Evolutionary conservation across 2,888 invertebrate species (phyloP).

Genomic region (Parnassius glacialis): DNA sequence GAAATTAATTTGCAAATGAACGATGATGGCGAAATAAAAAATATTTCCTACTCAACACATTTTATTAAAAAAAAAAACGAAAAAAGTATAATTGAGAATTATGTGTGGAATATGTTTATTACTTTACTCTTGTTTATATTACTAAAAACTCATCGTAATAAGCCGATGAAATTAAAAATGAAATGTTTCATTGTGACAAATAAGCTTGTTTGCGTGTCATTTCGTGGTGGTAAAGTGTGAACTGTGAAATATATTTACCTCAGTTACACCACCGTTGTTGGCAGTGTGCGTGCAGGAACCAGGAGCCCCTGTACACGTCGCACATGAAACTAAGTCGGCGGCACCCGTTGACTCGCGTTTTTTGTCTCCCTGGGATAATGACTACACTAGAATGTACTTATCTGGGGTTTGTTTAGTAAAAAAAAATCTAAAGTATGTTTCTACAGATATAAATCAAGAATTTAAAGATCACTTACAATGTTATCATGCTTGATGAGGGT

Average conservation of each 20-base stretch:
- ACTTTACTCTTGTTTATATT: not conserved
- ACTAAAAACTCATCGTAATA: slow-evolving; percentile 18
- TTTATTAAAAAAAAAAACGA: slow-evolving; percentile 1
- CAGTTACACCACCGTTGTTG: slow-evolving; percentile 92
- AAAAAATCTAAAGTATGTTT: too few relatives aligned
- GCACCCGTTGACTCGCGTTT: slow-evolving; percentile 89
- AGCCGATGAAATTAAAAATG: slow-evolving; percentile 32
- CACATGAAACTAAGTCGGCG: slow-evolving; percentile 92
- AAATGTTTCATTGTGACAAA: slow-evolving; percentile 26
- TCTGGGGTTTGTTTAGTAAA: slow-evolving; percentile 15
- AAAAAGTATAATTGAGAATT: slow-evolving; percentile 6
- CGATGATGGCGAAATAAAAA: slow-evolving; percentile 55
- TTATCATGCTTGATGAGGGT: too few relatives aligned
- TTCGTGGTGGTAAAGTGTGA: slow-evolving; percentile 9
- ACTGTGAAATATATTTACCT: slow-evolving; percentile 79
- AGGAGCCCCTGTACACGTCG: slow-evolving; percentile 87
- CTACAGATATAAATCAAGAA: too few relatives aligned
- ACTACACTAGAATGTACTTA: slow-evolving; percentile 25
- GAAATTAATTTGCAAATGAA: slow-evolving; percentile 69
- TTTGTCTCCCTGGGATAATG: slow-evolving; percentile 86
- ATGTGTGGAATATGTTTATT: slow-evolving; percentile 3
- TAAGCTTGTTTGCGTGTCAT: slow-evolving; percentile 15
- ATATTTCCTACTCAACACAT: slow-evolving; percentile 28
- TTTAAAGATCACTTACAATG: too few relatives aligned
- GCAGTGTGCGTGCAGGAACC: slow-evolving; percentile 92